Conservation (phyloP, 2,888 invertebrate genomes). For the Dolomedes plantarius region DNA sequence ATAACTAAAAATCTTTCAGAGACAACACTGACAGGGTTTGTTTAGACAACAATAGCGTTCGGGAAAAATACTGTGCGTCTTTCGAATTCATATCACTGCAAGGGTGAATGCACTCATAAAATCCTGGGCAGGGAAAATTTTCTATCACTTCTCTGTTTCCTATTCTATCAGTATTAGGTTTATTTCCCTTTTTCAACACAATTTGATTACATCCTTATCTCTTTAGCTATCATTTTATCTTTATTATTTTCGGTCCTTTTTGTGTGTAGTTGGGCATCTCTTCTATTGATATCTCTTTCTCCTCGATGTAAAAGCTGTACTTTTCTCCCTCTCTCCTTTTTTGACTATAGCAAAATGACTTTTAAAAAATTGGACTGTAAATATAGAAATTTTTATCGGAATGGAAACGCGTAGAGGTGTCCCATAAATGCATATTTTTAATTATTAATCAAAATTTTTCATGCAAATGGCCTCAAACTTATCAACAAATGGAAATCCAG, state of each 20-base stretch:
- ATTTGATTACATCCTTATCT: conserved; percentile 7
- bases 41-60: too few relatives aligned
- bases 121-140: background rate
- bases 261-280: background rate
- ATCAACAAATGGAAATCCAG: too few relatives aligned
- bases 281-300: background rate
- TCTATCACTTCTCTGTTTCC: background rate
- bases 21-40: too few relatives aligned
- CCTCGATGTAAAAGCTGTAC: background rate
- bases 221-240: conserved; percentile 3
- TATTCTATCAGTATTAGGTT: background rate
- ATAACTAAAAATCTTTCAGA: too few relatives aligned
- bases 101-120: background rate
- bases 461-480: too few relatives aligned
- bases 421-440: background rate
- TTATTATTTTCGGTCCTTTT: background rate
- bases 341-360: background rate
- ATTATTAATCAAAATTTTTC: background rate
- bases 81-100: background rate
- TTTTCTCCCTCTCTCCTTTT: background rate
- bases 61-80: too few relatives aligned
- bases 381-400: background rate
- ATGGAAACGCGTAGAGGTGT: background rate
- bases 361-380: background rate
- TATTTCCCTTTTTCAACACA: background rate